Conservation (phyloP, 2,113 vertebrate genomes). For the Vanacampus margaritifer region DNA sequence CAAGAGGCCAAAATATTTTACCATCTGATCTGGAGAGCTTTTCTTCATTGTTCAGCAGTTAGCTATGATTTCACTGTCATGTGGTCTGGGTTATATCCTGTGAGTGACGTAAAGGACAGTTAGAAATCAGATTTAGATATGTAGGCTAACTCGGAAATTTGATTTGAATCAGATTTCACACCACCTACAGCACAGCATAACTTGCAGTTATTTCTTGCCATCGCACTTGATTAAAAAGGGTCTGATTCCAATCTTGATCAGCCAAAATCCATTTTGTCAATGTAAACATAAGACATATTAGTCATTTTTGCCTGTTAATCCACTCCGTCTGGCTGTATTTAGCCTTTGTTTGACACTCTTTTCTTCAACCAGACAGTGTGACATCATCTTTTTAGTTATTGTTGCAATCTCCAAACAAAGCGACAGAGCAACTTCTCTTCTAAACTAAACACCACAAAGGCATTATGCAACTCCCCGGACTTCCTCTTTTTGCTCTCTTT, state of each 20-base stretch:
- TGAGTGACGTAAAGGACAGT: conserved; percentile 17
- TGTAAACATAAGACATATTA: not conserved
- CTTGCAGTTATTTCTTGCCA: not conserved
- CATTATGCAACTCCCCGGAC: conserved; percentile 29
- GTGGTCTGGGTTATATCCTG: conserved; percentile 35
- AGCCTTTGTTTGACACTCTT: not conserved
- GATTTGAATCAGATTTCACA: conserved; percentile 50
- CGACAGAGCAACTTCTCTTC: conserved; percentile 9
- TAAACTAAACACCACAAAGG: conserved; percentile 7
- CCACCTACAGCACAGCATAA: conserved; percentile 5
- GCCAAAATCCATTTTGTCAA: conserved; percentile 16
- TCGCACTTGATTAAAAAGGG: conserved; percentile 14
- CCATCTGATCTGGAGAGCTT: not conserved
- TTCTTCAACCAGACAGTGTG: conserved; percentile 13
- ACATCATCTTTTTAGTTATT: conserved; percentile 26
- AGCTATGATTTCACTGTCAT: conserved; percentile 45
- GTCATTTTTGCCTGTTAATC: not conserved
- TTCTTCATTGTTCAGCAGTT: conserved; percentile 3
- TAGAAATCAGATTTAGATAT: conserved; percentile 31
- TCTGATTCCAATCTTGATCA: conserved; percentile 36
- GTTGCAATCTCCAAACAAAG: conserved; percentile 25
- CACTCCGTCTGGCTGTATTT: not conserved
- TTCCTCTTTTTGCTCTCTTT: conserved; percentile 35
- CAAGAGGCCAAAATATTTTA: not conserved
- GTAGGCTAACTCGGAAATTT: conserved; percentile 21